phyloP scores from a whole-genome alignment of 1,140 invertebrate species.

The Orius insidiosus region DNA sequence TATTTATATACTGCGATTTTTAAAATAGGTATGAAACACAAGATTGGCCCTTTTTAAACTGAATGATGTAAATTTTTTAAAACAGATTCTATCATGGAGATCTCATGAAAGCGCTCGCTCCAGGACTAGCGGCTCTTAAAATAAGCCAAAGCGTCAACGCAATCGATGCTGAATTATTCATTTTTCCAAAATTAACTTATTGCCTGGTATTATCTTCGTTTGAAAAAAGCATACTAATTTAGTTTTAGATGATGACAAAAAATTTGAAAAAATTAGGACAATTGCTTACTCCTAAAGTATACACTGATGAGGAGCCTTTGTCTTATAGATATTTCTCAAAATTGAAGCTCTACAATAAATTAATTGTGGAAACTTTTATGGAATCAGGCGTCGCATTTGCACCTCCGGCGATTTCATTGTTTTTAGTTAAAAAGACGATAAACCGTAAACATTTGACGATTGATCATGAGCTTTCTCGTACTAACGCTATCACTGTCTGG shows the following conservation, averaged over 20 bases:
- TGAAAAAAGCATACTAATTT: background rate
- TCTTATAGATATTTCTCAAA: background rate
- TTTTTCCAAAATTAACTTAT: background rate
- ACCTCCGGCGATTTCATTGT: background rate
- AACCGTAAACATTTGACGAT: constrained; percentile 6
- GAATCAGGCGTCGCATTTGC: background rate
- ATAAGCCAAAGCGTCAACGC: background rate
- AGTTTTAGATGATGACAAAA: background rate
- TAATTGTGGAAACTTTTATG: constrained; percentile 5
- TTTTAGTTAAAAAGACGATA: background rate
- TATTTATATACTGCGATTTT: constrained; percentile 2
- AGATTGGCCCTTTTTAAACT: too few species aligned
- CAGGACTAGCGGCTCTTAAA: background rate
- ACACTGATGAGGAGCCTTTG: background rate
- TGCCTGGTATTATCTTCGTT: too few species aligned
- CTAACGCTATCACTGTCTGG: background rate
- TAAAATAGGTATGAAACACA: background rate
- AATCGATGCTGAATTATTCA: constrained; percentile 1
- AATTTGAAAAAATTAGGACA: constrained; percentile 4
- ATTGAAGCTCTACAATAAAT: constrained; percentile 1
- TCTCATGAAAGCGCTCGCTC: background rate
- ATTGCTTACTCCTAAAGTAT: constrained; percentile 1
- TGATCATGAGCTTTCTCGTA: background rate
- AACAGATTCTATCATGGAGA: constrained; percentile 1
- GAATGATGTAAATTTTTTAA: too few species aligned